Evolutionary conservation across 2,113 vertebrate genomes (phyloP), one percentile per base, ranked within the genome.

Genomic region (Marmota flaviventris): DNA sequence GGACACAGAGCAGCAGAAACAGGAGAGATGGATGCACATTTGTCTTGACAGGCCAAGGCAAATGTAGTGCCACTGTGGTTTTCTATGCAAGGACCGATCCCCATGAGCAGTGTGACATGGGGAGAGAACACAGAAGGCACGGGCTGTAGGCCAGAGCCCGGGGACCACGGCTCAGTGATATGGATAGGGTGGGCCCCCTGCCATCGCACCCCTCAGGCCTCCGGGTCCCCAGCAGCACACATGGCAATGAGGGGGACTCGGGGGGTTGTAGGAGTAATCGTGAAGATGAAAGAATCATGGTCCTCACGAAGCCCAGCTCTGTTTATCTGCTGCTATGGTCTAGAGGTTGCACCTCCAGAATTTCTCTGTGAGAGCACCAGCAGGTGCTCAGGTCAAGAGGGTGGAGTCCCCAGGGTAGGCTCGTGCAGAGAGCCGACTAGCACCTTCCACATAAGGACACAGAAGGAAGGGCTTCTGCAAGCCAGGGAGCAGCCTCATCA

Each of bases 11-110:
- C 24, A 4, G 56, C 37, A 37, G 25, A 63, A 14, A 10, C 4
- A 0, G 16, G 14, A 0, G 14, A 12, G 13, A 9, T 48, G 45
- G 56, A 51, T 2, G 0, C 1, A 4, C 45, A 20, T 48, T 29
- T 37, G 0, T 1, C 6, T 37, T n/a, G 8, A 0, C 2, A 1
- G 51, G 39, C 39, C 61, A 13, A 5, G 8, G 22, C 39, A 5
- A 18, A 18, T 0, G 3, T 18, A 8, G 37, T 70, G 65, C 27
- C 78, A n/a, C 9, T 29, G 25, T 3, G 32, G 39, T 9, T 48
- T 32, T 12, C 4, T 14, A 12, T 1, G 16, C 20, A 39, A 39
- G 58, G 51, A 61, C 48, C 58, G 75, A 45, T 17, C 14, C 5
- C 20, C n/a, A 6, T 6, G 7, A 42, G 45, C 4, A 58, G 20